Conservation (phyloP, 1,140 invertebrate genomes). For the Drosophila pallidifrons region DNA sequence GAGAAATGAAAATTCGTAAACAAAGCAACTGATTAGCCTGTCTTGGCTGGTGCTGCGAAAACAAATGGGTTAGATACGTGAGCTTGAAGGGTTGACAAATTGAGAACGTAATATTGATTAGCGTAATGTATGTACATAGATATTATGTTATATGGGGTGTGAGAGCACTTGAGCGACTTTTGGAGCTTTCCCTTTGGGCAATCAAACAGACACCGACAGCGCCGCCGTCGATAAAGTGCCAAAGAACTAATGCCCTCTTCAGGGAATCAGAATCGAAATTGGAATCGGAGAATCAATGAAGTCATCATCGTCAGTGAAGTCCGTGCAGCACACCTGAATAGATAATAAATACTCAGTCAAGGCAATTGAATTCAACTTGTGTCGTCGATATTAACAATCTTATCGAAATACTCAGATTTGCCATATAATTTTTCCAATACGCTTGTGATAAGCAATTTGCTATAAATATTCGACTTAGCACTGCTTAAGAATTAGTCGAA, state of each 20-base stretch:
- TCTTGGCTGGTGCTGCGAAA: not conserved
- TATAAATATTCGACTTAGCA: conserved; percentile 59
- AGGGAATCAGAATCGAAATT: not conserved
- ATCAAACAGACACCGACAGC: not conserved
- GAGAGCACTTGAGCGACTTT: not conserved
- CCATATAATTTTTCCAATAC: not conserved
- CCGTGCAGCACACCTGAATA: conserved; percentile 7
- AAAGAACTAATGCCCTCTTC: conserved; percentile 24
- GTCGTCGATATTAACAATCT: conserved; percentile 26
- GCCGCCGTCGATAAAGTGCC: conserved; percentile 7
- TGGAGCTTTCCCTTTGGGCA: not conserved
- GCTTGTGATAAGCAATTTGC: conserved; percentile 22
- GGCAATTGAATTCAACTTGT: conserved; percentile 19
- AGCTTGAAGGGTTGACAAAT: conserved; percentile 7
- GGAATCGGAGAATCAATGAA: conserved; percentile 1
- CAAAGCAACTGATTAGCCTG: not conserved
- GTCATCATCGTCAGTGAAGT: conserved; percentile 7
- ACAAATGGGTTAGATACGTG: not conserved
- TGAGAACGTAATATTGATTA: conserved; percentile 14
- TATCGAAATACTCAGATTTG: conserved; percentile 24
- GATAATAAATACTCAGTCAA: conserved; percentile 18
- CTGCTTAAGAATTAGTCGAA: conserved; percentile 57
- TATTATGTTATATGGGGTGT: no score
- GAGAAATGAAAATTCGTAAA: not conserved
- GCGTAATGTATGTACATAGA: not conserved